Percentiles rank a stretch among this genome's conserved stretches.
Conservation (phyloP, 2,797 vertebrate species). For the Hephaestus fuliginosus region DNA sequence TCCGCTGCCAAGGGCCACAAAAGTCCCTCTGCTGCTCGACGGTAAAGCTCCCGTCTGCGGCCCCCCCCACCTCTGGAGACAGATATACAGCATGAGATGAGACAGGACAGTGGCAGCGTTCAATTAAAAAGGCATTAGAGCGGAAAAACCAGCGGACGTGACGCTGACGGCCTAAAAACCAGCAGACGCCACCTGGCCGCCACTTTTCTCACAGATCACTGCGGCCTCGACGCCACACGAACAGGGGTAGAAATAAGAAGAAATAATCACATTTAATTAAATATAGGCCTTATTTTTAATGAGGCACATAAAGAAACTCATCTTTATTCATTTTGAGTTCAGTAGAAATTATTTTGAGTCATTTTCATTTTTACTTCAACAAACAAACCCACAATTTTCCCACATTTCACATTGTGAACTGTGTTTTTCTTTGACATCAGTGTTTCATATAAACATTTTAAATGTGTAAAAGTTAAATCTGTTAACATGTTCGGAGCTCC, state of each 20-base stretch:
- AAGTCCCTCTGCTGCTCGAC: conserved; percentile 50
- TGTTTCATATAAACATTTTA: background rate
- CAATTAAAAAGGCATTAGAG: conserved; percentile 68
- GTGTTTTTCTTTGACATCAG: no score
- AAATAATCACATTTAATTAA: background rate
- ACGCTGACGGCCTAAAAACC: background rate
- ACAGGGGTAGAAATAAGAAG: no score
- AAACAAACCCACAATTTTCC: background rate
- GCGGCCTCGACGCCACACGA: no score
- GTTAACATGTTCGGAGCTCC: background rate
- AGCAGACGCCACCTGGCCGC: background rate
- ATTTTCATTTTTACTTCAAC: background rate
- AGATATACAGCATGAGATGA: conserved; percentile 35
- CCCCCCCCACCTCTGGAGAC: conserved; percentile 16
- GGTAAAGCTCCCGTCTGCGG: conserved; percentile 24
- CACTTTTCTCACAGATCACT: background rate
- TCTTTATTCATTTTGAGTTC: background rate
- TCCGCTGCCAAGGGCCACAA: conserved; percentile 65
- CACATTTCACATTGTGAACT: background rate
- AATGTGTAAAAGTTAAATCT: background rate
- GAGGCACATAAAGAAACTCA: background rate
- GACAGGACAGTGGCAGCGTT: conserved; percentile 26
- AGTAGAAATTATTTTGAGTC: background rate
- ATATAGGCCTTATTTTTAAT: background rate
- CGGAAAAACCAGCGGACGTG: background rate